phyloP scores from a whole-genome alignment of 2,888 invertebrate genomes.

The Eupsilia transversa region DNA sequence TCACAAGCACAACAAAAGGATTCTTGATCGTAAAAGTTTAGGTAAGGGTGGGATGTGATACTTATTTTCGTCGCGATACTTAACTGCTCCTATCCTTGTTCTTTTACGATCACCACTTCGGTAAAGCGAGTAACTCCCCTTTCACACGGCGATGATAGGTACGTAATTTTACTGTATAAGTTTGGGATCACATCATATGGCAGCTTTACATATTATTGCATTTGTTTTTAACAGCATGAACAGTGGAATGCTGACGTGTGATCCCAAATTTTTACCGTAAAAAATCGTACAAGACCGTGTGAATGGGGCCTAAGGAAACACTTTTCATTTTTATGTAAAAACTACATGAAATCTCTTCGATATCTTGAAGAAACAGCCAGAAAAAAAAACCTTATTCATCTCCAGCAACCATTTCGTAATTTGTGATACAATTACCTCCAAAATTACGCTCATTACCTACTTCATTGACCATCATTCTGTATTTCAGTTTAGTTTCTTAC shows the following conservation, averaged over 20 bases:
- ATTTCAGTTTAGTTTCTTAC: too few species aligned
- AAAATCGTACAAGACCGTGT: too few species aligned
- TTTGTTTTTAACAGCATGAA: too few species aligned
- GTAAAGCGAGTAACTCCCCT: not conserved
- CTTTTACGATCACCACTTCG: not conserved
- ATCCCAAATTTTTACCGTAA: too few species aligned
- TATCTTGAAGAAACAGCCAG: not conserved
- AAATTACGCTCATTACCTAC: not conserved
- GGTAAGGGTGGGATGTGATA: conserved; percentile 1
- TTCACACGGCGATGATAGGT: too few species aligned
- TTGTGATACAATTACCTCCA: not conserved
- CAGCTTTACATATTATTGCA: too few species aligned
- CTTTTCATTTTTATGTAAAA: not conserved
- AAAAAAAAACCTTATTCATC: not conserved
- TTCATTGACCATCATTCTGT: not conserved
- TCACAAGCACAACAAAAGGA: not conserved
- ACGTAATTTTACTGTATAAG: too few species aligned
- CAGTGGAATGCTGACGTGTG: too few species aligned
- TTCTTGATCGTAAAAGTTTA: conserved; percentile 20
- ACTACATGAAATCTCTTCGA: not conserved
- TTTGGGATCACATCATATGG: too few species aligned
- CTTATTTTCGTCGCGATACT: conserved; percentile 4
- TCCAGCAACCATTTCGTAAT: not conserved
- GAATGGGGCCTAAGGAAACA: too few species aligned
- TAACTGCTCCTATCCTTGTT: not conserved